phyloP scores from a whole-genome alignment of 2,797 vertebrate genomes.

The Poeciliopsis gracilis region DNA sequence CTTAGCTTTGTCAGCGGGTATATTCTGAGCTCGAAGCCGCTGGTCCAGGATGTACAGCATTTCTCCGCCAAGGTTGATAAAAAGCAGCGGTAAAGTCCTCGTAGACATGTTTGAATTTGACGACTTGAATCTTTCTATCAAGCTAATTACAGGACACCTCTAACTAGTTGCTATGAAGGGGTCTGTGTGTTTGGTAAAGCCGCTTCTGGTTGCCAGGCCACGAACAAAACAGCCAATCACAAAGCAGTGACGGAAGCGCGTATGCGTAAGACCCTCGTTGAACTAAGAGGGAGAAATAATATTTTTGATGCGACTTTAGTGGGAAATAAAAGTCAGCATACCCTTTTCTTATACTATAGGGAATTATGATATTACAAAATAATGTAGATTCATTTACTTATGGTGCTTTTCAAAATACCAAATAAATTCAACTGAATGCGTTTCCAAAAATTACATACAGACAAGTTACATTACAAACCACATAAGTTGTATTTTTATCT shows the following conservation, averaged over 20 bases:
- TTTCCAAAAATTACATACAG: neutral
- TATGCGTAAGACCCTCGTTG: neutral
- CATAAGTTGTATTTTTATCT: neutral
- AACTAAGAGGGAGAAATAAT: neutral
- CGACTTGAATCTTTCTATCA: neutral
- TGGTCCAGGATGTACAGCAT: slow-evolving; percentile 99
- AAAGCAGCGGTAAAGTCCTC: slow-evolving; percentile 92
- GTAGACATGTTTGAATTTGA: slow-evolving; percentile 80
- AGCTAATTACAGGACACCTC: slow-evolving; percentile 12
- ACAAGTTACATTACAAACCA: neutral
- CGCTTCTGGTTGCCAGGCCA: slow-evolving; percentile 84
- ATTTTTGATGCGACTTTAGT: neutral
- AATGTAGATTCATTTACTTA: neutral
- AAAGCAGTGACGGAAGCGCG: slow-evolving; percentile 10
- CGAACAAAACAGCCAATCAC: slow-evolving; percentile 74
- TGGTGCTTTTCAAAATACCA: neutral
- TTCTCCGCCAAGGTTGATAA: slow-evolving; percentile 97
- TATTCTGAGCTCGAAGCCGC: slow-evolving; percentile 94
- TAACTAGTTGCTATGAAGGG: slow-evolving; percentile 22
- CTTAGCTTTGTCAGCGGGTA: slow-evolving; percentile 93
- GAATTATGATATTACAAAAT: neutral
- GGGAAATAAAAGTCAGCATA: neutral
- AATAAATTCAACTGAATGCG: neutral
- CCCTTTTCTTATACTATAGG: neutral
- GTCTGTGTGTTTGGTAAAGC: slow-evolving; percentile 63